A percentile compares a stretch with the other conserved stretches of the same genome.
phyloP scores from a whole-genome alignment of 2,797 vertebrate genomes.

The Spea hammondii region DNA sequence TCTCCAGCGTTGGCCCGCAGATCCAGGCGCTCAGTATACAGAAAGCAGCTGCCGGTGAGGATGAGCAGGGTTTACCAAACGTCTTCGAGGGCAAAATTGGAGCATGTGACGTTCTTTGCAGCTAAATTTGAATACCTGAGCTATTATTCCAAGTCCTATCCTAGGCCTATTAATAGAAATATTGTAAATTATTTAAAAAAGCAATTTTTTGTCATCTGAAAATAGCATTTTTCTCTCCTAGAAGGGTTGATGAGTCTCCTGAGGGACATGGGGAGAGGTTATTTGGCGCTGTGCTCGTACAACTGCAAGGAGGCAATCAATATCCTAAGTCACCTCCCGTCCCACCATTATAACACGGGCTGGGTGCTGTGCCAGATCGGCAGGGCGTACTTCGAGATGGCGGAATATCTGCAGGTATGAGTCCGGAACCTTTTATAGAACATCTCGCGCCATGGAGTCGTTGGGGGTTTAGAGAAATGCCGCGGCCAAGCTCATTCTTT shows the following conservation, averaged over 20 bases:
- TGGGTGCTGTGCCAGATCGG: conserved; percentile 96
- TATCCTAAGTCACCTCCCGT: conserved; percentile 89
- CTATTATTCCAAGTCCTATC: not conserved
- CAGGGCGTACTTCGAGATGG: conserved; percentile 94
- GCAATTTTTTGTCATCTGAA: too few species aligned
- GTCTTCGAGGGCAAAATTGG: too few species aligned
- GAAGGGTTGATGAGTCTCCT: conserved; percentile 89
- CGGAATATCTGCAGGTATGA: conserved; percentile 93
- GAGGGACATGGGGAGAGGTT: conserved; percentile 91
- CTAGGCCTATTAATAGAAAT: too few species aligned
- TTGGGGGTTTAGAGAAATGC: too few species aligned
- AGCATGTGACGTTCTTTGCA: not conserved
- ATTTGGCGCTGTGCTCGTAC: conserved; percentile 91
- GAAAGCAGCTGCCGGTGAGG: conserved; percentile 89
- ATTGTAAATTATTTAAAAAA: too few species aligned
- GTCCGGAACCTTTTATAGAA: too few species aligned
- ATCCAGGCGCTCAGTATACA: conserved; percentile 86
- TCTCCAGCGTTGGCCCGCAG: conserved; percentile 79
- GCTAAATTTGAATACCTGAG: not conserved
- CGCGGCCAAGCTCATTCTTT: too few species aligned
- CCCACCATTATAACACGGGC: conserved; percentile 96
- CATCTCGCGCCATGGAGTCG: too few species aligned
- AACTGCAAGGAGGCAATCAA: conserved; percentile 94
- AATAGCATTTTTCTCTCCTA: conserved; percentile 62
- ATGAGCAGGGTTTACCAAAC: not conserved